A percentile compares a stretch with the other conserved stretches of the same genome.
Evolutionary conservation across 2,797 vertebrate genomes (phyloP).

Genomic region (Enteromius radiatus): DNA sequence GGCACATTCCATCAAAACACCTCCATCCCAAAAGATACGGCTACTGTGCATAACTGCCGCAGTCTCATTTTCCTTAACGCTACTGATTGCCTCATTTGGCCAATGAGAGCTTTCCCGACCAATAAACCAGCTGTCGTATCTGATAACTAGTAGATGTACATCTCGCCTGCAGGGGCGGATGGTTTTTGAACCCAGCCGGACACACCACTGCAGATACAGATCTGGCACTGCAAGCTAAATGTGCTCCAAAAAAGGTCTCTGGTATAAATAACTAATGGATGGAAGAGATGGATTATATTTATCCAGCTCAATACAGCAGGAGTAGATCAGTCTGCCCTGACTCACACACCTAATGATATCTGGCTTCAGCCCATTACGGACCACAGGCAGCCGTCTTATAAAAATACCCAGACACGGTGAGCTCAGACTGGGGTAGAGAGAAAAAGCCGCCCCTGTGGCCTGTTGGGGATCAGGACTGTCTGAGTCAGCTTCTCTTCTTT

Average conservation of each 20-base stretch:
- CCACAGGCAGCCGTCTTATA: slow-evolving; percentile 55
- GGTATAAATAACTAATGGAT: slow-evolving; percentile 81
- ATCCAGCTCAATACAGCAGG: slow-evolving; percentile 83
- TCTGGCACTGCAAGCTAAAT: slow-evolving; percentile 50
- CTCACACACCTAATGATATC: slow-evolving; percentile 82
- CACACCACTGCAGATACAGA: slow-evolving; percentile 47
- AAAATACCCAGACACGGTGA: slow-evolving; percentile 46
- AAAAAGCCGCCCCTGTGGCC: slow-evolving; percentile 70
- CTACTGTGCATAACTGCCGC: slow-evolving; percentile 50
- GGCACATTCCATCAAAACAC: slow-evolving; percentile 32
- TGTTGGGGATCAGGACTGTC: slow-evolving; percentile 71
- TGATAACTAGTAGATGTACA: slow-evolving; percentile 47
- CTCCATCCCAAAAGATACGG: slow-evolving; percentile 40
- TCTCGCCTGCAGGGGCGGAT: not conserved
- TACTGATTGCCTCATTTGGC: slow-evolving; percentile 56
- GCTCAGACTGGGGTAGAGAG: slow-evolving; percentile 28
- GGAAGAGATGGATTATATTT: slow-evolving; percentile 81
- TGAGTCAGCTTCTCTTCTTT: slow-evolving; percentile 74
- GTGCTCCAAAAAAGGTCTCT: slow-evolving; percentile 68
- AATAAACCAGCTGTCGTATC: slow-evolving; percentile 52
- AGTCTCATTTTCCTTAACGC: slow-evolving; percentile 52
- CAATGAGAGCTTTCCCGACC: slow-evolving; percentile 45
- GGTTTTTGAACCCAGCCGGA: slow-evolving; percentile 29
- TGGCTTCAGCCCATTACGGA: slow-evolving; percentile 77
- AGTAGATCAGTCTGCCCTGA: slow-evolving; percentile 81